Evolutionary conservation across 2,888 invertebrate genomes (phyloP), one percentile per base, ranked within the genome.

Genomic region (Rosalia funebris): DNA sequence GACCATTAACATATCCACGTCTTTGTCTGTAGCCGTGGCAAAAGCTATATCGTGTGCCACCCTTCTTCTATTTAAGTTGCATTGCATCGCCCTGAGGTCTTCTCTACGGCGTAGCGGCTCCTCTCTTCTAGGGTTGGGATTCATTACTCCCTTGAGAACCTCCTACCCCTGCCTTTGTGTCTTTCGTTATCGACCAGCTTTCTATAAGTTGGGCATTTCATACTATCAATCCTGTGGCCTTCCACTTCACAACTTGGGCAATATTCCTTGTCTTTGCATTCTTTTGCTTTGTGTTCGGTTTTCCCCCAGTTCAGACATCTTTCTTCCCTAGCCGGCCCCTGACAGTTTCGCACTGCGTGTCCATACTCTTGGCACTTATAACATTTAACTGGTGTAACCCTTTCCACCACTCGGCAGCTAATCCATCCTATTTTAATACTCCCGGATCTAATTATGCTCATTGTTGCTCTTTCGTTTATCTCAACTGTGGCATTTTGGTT

Each of bases 131-230:
- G 4, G 4, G 4, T 5, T 25, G 4, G 3, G 25, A 3, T 25
- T 3, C 25, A 5, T 37, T 37, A 12, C 37, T n/a, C 14, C 12
- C 37, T 9, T 37, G 14, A 14, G 37, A 14, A 1, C 37, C 37
- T 7, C 37, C 37, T 1, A 1, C 37, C 37, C 12, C 37, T 37
- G 37, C 37, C 14, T 11, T 37, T 37, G n/a, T 2, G 37, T 14
- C 37, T 37, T 14, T 37, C 12, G n/a, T 37, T 11, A 1, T 37
- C 37, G 1, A 37, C 37, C 2, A 37, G 7, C 31, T 32, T 41
- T 19, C 16, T 53, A 10, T 15, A 53, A 10, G 42, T 31, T 31
- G 25, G 31, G 25, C 53, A 53, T 25, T 12, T 53, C 41, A 53
- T 25, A n/a, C 5, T 39, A 16, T 42, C 53, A 10, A 11, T 9